Percentiles rank a stretch among this genome's conserved stretches.
Conservation (phyloP, 1,140 invertebrate genomes). For the Procambarus virginalis region DNA sequence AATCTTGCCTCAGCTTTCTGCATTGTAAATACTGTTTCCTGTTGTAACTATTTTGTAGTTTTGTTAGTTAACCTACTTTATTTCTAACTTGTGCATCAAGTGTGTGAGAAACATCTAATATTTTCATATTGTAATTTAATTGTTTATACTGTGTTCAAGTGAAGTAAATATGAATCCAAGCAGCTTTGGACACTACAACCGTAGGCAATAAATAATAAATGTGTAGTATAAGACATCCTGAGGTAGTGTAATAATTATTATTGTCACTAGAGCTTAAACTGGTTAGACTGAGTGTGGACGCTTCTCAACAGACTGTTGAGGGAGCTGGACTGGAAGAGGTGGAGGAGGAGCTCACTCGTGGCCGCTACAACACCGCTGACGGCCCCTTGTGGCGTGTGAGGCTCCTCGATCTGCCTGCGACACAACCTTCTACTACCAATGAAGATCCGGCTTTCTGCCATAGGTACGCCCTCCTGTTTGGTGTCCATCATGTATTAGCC, state of each 20-base stretch:
- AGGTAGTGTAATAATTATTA: neutral
- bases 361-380: conserved; percentile 25
- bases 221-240: neutral
- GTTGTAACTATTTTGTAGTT: too few relatives aligned
- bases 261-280: neutral
- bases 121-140: too few relatives aligned
- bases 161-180: too few relatives aligned
- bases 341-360: neutral
- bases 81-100: neutral
- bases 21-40: too few relatives aligned
- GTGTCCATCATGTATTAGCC: conserved; percentile 32
- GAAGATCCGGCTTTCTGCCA: neutral
- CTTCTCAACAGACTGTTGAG: conserved; percentile 11
- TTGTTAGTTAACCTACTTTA: neutral
- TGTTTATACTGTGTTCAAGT: too few relatives aligned
- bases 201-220: neutral
- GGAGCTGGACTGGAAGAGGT: neutral
- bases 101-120: neutral
- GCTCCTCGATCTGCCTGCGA: neutral
- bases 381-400: conserved; percentile 43
- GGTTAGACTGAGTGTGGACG: neutral
- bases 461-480: conserved; percentile 12
- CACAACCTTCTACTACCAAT: neutral
- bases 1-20: too few relatives aligned
- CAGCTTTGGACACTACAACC: too few relatives aligned